A percentile compares a stretch with the other conserved stretches of the same genome.
These are phyloP conservation scores for Alauda arvensis DNA, from an alignment of 2,797 vertebrate genomes.

Conservation along the genomic window DNA sequence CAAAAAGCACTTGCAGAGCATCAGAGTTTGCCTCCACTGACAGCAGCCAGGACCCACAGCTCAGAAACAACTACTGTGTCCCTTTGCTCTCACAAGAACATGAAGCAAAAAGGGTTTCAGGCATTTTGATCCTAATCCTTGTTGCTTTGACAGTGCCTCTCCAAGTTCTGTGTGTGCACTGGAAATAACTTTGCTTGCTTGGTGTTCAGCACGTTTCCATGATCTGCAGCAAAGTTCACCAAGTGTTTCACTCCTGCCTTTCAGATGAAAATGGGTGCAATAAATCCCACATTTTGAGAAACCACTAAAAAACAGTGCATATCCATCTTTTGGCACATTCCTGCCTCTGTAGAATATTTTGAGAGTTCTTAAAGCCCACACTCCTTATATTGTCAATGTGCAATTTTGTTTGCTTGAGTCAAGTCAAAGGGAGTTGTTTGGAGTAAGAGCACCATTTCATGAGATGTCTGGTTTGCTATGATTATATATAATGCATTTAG, in stretches of 20 bases:
- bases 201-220: not conserved
- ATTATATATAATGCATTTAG: not conserved
- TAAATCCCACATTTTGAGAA: not conserved
- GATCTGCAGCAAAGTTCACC: not conserved
- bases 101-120: not conserved
- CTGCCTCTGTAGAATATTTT: not conserved
- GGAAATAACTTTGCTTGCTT: not conserved
- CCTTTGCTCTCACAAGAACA: not conserved
- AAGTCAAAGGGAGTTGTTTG: not conserved
- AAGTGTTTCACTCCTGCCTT: not conserved
- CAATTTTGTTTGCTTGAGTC: not conserved
- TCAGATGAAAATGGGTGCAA: not conserved
- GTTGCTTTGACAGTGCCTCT: not conserved
- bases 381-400: fast-evolving
- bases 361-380: not conserved
- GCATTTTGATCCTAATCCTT: not conserved
- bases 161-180: not conserved
- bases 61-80: not conserved
- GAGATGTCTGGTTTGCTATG: not conserved
- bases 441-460: not conserved
- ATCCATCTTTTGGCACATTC: not conserved
- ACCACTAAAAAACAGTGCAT: not conserved
- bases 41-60: not conserved
- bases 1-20: not conserved
- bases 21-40: not conserved